A percentile compares a stretch with the other conserved stretches of the same genome.
These are phyloP conservation scores for Drosophila antonietae DNA, from an alignment of 2,888 invertebrate species.

Conservation along the genomic window DNA sequence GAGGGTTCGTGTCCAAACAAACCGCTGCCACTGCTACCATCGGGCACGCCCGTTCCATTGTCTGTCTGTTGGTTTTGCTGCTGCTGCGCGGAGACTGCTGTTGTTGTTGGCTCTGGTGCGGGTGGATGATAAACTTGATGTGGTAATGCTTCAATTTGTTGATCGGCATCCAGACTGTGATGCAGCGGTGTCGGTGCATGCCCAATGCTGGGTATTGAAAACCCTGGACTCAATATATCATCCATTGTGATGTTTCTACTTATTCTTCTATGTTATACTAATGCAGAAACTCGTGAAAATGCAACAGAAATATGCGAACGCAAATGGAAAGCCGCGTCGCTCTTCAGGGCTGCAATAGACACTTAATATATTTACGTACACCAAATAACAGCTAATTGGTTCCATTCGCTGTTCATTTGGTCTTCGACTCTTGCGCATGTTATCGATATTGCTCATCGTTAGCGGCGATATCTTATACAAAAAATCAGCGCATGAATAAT, in stretches of 20 bases:
- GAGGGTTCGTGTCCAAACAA: constrained; percentile 71
- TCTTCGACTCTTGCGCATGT: neutral
- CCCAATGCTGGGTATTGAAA: constrained; percentile 95
- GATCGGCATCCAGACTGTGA: constrained; percentile 94
- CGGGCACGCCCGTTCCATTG: constrained; percentile 29
- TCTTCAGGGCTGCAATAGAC: constrained; percentile 36
- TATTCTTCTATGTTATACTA: neutral
- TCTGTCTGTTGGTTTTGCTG: constrained; percentile 60
- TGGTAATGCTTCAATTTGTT: constrained; percentile 90
- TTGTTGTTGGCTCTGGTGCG: constrained; percentile 85
- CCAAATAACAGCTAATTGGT: neutral
- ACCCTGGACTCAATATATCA: constrained; percentile 95
- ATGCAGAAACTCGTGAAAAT: constrained; percentile 22
- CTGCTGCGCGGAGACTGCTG: constrained; percentile 10
- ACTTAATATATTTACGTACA: neutral
- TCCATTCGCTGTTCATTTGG: constrained; percentile 5
- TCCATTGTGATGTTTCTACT: constrained; percentile 87
- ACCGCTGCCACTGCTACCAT: constrained; percentile 61
- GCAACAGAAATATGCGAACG: constrained; percentile 12
- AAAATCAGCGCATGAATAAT: no score
- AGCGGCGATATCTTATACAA: no score
- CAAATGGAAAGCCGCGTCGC: constrained; percentile 61
- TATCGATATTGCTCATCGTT: constrained; percentile 9
- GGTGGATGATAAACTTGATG: constrained; percentile 92
- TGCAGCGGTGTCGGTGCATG: constrained; percentile 89